Conservation (phyloP, 2,888 invertebrate species). For the Polyommatus iphigenia region DNA sequence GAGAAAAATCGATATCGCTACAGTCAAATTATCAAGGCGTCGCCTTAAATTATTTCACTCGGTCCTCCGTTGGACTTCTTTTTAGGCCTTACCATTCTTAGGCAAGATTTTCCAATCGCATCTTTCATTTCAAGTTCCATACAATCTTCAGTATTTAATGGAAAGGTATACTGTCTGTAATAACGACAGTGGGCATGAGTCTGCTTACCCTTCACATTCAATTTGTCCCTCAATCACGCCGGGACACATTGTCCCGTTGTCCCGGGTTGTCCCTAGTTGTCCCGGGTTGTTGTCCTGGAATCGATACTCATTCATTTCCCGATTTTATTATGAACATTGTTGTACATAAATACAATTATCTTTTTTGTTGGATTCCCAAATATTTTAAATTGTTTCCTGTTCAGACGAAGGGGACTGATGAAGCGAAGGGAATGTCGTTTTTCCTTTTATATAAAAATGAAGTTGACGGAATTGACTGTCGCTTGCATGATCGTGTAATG, state of each 20-base stretch:
- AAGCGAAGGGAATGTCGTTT: not conserved
- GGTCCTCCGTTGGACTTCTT: too few relatives aligned
- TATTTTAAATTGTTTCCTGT: not conserved
- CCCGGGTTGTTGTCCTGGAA: not conserved
- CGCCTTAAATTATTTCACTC: too few relatives aligned
- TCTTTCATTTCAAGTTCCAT: not conserved
- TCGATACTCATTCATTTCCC: not conserved
- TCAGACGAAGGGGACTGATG: not conserved
- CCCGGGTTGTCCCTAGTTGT: not conserved
- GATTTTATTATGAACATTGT: slow-evolving; percentile 10
- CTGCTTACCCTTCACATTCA: slow-evolving; percentile 12
- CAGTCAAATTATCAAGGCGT: too few relatives aligned
- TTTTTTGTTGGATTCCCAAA: not conserved
- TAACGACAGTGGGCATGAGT: slow-evolving; percentile 32
- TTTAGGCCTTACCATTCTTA: not conserved
- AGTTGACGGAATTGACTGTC: too few relatives aligned
- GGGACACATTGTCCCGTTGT: not conserved
- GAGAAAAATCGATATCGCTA: too few relatives aligned
- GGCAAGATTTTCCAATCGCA: not conserved
- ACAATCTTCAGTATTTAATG: not conserved
- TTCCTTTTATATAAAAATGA: not conserved
- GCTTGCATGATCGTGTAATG: too few relatives aligned
- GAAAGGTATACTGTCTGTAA: not conserved
- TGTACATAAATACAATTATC: not conserved
- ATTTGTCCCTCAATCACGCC: slow-evolving; percentile 14